phyloP scores from a whole-genome alignment of 2,113 vertebrate genomes.

The Promerops cafer region DNA sequence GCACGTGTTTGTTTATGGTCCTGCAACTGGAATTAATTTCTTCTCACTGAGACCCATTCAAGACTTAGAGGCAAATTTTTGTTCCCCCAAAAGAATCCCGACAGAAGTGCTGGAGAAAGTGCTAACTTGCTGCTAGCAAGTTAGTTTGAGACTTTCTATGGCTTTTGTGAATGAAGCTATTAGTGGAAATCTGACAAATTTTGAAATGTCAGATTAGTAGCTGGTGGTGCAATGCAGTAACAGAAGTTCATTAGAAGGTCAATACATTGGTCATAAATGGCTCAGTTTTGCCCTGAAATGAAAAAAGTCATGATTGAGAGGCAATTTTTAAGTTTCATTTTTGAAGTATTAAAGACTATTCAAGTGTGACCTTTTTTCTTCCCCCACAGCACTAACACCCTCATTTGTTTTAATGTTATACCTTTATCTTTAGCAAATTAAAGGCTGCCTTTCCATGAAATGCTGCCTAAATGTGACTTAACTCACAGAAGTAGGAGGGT shows the following conservation, averaged over 20 bases:
- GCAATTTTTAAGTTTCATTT: neutral
- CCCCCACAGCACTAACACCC: neutral
- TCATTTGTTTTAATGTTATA: neutral
- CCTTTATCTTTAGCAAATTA: neutral
- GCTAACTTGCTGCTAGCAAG: neutral
- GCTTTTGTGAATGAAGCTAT: constrained; percentile 20
- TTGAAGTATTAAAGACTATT: neutral
- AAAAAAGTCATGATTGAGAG: neutral
- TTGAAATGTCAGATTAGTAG: constrained; percentile 46
- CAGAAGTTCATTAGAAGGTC: neutral
- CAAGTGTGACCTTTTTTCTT: fast-evolving
- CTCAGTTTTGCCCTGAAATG: neutral
- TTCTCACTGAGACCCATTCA: neutral
- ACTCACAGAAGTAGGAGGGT: neutral
- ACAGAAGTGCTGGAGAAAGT: neutral
- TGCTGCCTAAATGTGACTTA: neutral
- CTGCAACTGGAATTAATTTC: constrained; percentile 34
- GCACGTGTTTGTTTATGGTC: constrained; percentile 38
- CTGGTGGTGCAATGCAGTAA: neutral
- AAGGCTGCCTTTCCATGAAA: neutral
- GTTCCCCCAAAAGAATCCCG: constrained; percentile 27
- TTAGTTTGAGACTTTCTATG: constrained; percentile 7
- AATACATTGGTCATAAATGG: neutral
- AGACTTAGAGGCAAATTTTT: constrained; percentile 24
- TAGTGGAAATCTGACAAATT: constrained; percentile 22